Evolutionary conservation across 2,888 invertebrate species (phyloP), one percentile per base, ranked within the genome.

Genomic region (Cephalotes varians): DNA sequence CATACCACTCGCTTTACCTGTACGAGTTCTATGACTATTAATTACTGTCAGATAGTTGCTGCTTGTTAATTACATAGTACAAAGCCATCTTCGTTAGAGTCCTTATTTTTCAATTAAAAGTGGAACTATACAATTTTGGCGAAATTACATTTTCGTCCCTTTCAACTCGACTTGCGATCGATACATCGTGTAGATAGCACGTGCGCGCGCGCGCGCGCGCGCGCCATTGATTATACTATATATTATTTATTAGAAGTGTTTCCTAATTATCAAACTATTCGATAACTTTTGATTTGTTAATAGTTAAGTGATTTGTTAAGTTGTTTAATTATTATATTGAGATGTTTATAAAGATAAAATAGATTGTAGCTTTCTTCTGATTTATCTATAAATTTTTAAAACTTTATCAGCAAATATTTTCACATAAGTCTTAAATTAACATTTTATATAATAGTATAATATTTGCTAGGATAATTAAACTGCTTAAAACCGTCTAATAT

Each of bases 11-110:
- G 60, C 44, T 37, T 51, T 34, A 47, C 34, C 25, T 47, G 37
- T 25, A 25, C 40, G 51, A 62, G 62, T 15, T 62, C 28, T 65
- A 51, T 65, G 37, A 37, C 65, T 31, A 69, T 74, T 81, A 77
- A 69, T 77, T 77, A 69, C 77, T 44, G 77, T 9, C 54, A 69
- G 54, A 40, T 69, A 77, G 40, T 77, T 77, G 54, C 76, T 49
- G 25, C 51, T 77, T 40, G 69, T 44, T 77, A 69, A 77, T 77
- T 77, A 69, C 56, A 44, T 18, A 25, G 69, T 54, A 34, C 21
- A 67, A 69, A 67, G 77, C 69, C 21, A n/a, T 76, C 65, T 76
- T 76, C 65, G 76, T 76, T 65, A 65, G 65, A 49, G 28, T 51
- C 65, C 54, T 77, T 69, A 69, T 77, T 67, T 69, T 40, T 15